Evolutionary conservation across 1,140 invertebrate species (phyloP), one percentile per base, ranked within the genome.

Genomic region (Platorchestia sp.): DNA sequence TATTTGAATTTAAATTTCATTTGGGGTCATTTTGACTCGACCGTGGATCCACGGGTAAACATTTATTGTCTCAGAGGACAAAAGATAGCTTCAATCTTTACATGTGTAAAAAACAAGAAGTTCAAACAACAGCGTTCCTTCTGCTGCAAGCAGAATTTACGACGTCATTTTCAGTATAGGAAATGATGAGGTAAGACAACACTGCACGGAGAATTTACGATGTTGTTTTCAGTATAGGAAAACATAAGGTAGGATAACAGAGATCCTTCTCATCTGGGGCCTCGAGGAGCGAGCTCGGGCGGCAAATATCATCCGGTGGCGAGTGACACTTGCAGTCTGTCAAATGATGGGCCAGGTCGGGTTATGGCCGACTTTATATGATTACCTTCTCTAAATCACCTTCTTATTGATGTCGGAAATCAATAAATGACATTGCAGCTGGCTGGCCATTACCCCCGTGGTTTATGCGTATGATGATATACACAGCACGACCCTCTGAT

Each of bases 321-420:
- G 91, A 45, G 45, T 47, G 91, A 93, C 91, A 93, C 91, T 93
- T 93, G 91, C 43, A 44, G 91, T 93, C 43, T 47, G 91, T 93
- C 91, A 93, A 93, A 93, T 93, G 45, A 93, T 93, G 47, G 43
- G 91, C 91, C 44, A 45, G 91, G 43, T 47, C 45, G 45, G 91
- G 43, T 93, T 93, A 93, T 93, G 91, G n/a, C 91, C 45, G 91
- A 93, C 91, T 93, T 93, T 93, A 93, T 93, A 93, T 93, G 91
- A 93, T 93, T 93, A 93, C 91, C 45, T 42, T 44, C 91, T 47
- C 91, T 93, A 44, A 93, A 93, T 93, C 91, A 93, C 91, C 91
- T 93, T 47, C 91, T 93, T 93, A 93, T 93, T 93, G 91, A 93
- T 93, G 91, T 93, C 41, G 91, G 91, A 93, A 93, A 93, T 93